Evolutionary conservation across 1,140 invertebrate genomes (phyloP).

Genomic region (Lutraria rhynchaena): DNA sequence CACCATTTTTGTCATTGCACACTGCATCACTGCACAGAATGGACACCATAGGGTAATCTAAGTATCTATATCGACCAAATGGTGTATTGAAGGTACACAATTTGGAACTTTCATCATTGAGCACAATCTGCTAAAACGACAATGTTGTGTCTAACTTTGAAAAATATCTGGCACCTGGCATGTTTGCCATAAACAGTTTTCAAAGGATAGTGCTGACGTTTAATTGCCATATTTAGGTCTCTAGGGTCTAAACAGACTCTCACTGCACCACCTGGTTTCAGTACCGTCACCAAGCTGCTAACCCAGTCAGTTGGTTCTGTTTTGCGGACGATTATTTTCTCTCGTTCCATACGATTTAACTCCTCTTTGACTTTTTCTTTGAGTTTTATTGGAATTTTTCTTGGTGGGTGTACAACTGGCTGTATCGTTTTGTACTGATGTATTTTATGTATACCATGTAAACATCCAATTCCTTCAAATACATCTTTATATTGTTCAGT

Average conservation of each 20-base stretch:
- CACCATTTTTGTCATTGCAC: too few relatives aligned
- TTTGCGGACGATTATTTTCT: too few relatives aligned
- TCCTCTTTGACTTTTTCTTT: too few relatives aligned
- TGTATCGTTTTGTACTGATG: neutral
- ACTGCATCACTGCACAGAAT: constrained; percentile 71
- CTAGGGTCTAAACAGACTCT: constrained; percentile 31
- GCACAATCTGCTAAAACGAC: constrained; percentile 54
- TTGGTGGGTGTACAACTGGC: neutral
- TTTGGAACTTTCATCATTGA: too few relatives aligned
- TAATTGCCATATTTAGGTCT: constrained; percentile 31
- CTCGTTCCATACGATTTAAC: too few relatives aligned
- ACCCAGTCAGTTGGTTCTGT: too few relatives aligned
- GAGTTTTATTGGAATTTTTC: neutral
- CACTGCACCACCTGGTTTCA: too few relatives aligned
- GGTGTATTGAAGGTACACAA: too few relatives aligned
- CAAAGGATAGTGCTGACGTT: constrained; percentile 41
- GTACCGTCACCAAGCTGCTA: too few relatives aligned
- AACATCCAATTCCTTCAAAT: too few relatives aligned
- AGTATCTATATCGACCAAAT: too few relatives aligned
- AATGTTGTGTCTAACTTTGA: constrained; percentile 49
- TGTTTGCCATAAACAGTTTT: constrained; percentile 40
- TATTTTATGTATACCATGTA: neutral
- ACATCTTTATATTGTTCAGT: constrained; percentile 52
- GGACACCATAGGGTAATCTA: constrained; percentile 59
- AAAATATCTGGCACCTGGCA: too few relatives aligned